Evolutionary conservation across 2,113 vertebrate species (phyloP).

Genomic region (Rafetus swinhoei): DNA sequence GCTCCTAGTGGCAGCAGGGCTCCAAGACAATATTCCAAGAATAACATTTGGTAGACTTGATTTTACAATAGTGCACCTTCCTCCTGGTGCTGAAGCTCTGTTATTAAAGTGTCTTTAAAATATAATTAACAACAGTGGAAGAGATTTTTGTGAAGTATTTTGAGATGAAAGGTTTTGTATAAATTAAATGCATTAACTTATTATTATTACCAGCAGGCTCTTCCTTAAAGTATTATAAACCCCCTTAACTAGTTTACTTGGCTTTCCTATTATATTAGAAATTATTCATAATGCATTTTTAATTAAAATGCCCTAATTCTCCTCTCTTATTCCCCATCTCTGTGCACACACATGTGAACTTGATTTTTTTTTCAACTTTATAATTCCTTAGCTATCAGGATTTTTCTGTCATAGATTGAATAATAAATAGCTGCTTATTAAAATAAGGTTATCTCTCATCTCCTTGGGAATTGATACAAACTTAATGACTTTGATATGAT

Average conservation of each 20-base stretch:
- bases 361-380: neutral
- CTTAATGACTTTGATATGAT: fast-evolving
- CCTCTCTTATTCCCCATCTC: neutral
- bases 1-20: neutral
- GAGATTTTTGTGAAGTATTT: neutral
- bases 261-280: neutral
- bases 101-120: neutral
- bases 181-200: neutral
- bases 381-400: neutral
- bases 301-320: neutral
- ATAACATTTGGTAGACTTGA: neutral
- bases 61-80: neutral
- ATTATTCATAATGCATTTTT: neutral
- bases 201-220: neutral
- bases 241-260: neutral
- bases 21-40: neutral
- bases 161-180: neutral
- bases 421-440: neutral
- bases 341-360: neutral
- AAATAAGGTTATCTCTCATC: neutral
- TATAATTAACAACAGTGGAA: neutral
- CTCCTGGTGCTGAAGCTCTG: neutral
- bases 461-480: neutral
- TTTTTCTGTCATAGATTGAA: neutral
- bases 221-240: neutral